A percentile compares a stretch with the other conserved stretches of the same genome.
Conservation (phyloP, 2,888 invertebrate genomes). For the Diarsia mendica region DNA sequence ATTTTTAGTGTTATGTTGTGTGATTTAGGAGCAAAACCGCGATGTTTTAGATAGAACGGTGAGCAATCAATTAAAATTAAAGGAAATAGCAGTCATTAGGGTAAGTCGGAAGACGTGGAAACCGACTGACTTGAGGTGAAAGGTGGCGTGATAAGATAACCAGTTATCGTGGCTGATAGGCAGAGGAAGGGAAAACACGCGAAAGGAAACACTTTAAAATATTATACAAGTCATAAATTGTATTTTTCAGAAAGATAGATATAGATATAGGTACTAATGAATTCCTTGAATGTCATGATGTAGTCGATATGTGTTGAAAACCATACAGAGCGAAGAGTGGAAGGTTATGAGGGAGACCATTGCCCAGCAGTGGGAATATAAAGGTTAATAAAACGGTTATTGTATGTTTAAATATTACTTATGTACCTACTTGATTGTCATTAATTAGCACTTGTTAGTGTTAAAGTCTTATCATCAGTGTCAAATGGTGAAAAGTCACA, state of each 20-base stretch:
- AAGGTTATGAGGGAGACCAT: neutral
- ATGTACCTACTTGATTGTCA: neutral
- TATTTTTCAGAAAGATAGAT: slow-evolving; percentile 1
- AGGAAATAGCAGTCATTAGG: slow-evolving; percentile 60
- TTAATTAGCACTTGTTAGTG: slow-evolving; percentile 22
- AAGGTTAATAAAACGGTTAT: neutral
- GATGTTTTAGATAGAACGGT: slow-evolving; percentile 35
- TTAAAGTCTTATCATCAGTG: slow-evolving; percentile 28
- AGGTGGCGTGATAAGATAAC: slow-evolving; percentile 60
- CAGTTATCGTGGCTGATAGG: slow-evolving; percentile 54
- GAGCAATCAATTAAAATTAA: slow-evolving; percentile 61
- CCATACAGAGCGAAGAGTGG: neutral
- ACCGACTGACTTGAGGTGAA: slow-evolving; percentile 51
- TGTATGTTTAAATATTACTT: neutral
- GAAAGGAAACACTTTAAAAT: slow-evolving; percentile 27
- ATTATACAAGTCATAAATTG: slow-evolving; percentile 17
- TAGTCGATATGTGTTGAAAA: neutral
- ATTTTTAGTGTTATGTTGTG: neutral
- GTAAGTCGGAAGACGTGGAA: slow-evolving; percentile 52
- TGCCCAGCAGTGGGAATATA: neutral
- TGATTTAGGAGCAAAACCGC: slow-evolving; percentile 24
- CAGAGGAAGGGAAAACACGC: slow-evolving; percentile 33
- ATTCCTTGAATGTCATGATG: neutral
- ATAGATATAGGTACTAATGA: neutral
- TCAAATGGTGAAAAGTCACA: slow-evolving; percentile 43